Evolutionary conservation across 2,113 vertebrate species (phyloP).

Genomic region (Anas platyrhynchos): DNA sequence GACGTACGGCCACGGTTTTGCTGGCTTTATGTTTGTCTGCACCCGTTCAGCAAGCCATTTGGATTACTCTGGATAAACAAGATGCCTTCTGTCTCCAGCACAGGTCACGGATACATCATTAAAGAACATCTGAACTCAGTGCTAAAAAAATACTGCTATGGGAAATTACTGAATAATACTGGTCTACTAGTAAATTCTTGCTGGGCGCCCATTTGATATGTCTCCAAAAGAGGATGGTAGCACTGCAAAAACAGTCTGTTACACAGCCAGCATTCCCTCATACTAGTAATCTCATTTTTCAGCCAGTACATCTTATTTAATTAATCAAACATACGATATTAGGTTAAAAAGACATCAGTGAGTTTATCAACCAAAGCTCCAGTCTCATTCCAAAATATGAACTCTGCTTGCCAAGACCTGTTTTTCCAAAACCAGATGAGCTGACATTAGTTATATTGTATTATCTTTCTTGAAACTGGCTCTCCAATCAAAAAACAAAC

Average conservation of each 20-base stretch:
- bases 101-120: not conserved
- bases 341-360: slow-evolving; percentile 7
- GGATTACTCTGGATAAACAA: not conserved
- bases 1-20: not conserved
- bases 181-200: not conserved
- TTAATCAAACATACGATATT: not conserved
- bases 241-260: not conserved
- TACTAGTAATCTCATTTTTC: not conserved
- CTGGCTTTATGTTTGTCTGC: not conserved
- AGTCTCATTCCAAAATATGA: not conserved
- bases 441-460: not conserved
- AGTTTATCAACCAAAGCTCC: not conserved
- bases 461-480: not conserved
- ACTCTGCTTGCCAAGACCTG: not conserved
- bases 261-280: not conserved
- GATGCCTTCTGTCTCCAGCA: not conserved
- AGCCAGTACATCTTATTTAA: not conserved
- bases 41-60: not conserved
- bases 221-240: not conserved
- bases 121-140: not conserved
- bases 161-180: not conserved
- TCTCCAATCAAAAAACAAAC: not conserved
- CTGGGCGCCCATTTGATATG: not conserved
- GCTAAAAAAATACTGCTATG: not conserved
- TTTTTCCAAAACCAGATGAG: not conserved